Evolutionary conservation across 2,888 invertebrate genomes (phyloP).

Genomic region (Parasteatoda lunata): DNA sequence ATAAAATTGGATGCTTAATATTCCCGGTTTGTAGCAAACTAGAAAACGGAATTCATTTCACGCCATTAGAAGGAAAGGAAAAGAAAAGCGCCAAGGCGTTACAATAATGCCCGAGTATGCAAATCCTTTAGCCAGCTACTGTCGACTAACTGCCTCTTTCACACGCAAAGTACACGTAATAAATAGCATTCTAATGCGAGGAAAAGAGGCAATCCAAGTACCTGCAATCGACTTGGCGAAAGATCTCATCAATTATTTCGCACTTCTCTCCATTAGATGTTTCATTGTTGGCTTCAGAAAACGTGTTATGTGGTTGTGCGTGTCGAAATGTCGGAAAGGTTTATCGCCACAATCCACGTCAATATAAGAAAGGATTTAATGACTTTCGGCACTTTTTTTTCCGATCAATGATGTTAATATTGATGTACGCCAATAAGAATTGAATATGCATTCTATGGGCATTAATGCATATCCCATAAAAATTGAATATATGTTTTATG

Average conservation of each 20-base stretch:
- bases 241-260: slow-evolving; percentile 40
- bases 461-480: too few relatives aligned
- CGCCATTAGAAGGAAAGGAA: slow-evolving; percentile 13
- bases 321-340: not conserved
- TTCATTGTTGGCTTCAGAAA: slow-evolving; percentile 6
- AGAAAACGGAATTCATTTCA: slow-evolving; percentile 37
- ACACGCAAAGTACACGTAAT: slow-evolving; percentile 46
- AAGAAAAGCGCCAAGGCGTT: slow-evolving; percentile 16
- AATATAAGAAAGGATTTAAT: not conserved
- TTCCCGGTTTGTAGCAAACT: slow-evolving; percentile 19
- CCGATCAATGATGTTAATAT: too few relatives aligned
- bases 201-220: slow-evolving; percentile 14
- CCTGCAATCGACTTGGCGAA: slow-evolving; percentile 18
- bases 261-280: slow-evolving; percentile 21
- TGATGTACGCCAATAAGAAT: too few relatives aligned
- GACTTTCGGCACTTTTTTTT: not conserved
- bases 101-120: slow-evolving; percentile 20
- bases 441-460: too few relatives aligned
- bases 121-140: slow-evolving; percentile 29
- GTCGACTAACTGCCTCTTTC: slow-evolving; percentile 35
- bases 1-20: slow-evolving; percentile 19
- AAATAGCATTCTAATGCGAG: slow-evolving; percentile 42
- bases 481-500: too few relatives aligned
- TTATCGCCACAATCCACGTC: not conserved
- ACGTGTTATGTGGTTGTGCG: slow-evolving; percentile 16